Evolutionary conservation across 1,140 invertebrate species (phyloP).

Genomic region (Cardiocondyla obscurior): DNA sequence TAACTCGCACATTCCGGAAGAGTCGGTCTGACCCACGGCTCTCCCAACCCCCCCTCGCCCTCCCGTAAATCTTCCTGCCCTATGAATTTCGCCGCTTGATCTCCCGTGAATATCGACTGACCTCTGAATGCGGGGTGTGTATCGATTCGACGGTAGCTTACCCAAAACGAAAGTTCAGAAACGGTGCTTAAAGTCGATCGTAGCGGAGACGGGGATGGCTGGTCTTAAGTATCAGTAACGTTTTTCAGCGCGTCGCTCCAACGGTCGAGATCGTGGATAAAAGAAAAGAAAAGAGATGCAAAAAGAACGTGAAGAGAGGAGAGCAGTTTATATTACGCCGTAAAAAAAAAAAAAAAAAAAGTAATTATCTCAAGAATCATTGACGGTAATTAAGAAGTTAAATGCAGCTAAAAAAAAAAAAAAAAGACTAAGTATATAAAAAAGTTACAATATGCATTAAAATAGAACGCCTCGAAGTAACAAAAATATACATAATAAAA

Average conservation of each 20-base stretch:
- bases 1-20: slow-evolving; percentile 52
- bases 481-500: neutral
- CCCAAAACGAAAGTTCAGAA: slow-evolving; percentile 42
- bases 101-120: slow-evolving; percentile 62
- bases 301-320: neutral
- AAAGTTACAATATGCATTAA: neutral
- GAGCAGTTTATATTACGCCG: neutral
- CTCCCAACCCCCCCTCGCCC: slow-evolving; percentile 2
- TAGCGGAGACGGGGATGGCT: neutral
- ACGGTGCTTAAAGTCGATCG: slow-evolving; percentile 20
- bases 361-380: slow-evolving; percentile 4
- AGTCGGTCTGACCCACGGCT: slow-evolving; percentile 58
- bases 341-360: too few species aligned
- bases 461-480: neutral
- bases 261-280: neutral
- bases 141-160: slow-evolving; percentile 36
- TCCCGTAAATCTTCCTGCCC: slow-evolving; percentile 60
- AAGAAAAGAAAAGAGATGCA: neutral
- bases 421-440: neutral
- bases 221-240: slow-evolving; percentile 43
- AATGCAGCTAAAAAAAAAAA: neutral
- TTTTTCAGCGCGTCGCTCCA: slow-evolving; percentile 32
- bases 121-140: slow-evolving; percentile 34
- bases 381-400: neutral
- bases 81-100: slow-evolving; percentile 64